These are phyloP conservation scores for Cyprichromis sp. DNA, from an alignment of 2,113 vertebrate genomes.

Conservation along the genomic window DNA sequence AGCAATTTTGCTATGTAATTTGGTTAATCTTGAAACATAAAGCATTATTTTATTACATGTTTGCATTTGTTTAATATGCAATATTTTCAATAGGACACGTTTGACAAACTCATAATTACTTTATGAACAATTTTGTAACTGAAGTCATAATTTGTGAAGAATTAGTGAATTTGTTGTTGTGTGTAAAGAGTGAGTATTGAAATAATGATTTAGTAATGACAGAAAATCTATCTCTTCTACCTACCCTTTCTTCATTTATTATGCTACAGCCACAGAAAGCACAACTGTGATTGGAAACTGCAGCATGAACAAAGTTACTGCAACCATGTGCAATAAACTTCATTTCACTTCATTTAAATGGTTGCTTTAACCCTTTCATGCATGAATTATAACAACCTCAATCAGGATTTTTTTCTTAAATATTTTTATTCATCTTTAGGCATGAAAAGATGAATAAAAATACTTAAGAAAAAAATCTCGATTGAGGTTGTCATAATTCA, in stretches of 20 bases:
- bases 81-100: neutral
- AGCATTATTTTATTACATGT: neutral
- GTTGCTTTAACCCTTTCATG: neutral
- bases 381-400: neutral
- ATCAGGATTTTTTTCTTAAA: neutral
- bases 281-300: neutral
- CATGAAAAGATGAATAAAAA: neutral
- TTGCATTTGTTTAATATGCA: neutral
- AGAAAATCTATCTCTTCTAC: neutral
- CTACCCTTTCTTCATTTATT: neutral
- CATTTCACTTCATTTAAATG: neutral
- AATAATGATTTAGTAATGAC: neutral
- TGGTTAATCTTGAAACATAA: neutral
- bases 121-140: neutral
- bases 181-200: neutral
- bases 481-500: too few species aligned
- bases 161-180: neutral
- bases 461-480: too few species aligned
- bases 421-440: neutral
- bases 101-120: neutral
- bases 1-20: neutral
- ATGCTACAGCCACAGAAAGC: neutral
- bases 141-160: neutral
- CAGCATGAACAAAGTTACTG: neutral
- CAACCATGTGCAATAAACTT: neutral